Base-by-base conservation (phyloP, 2,113 vertebrate species). In the Pelecanoides urinatrix region DNA sequence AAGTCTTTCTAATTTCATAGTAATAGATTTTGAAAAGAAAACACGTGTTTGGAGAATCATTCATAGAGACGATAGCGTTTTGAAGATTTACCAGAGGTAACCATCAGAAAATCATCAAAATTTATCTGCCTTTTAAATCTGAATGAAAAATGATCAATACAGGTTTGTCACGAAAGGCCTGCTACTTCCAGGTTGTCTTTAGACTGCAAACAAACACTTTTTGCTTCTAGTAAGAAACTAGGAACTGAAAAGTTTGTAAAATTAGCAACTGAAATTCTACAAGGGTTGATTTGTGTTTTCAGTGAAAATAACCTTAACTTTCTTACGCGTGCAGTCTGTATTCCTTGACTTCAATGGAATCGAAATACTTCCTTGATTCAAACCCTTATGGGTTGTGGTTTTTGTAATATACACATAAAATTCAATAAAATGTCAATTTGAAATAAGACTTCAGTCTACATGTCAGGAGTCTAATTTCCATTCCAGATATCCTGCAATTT, bases 321-420 rank as follows among this genome's bases (percentile, higher is more conserved):
- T 65, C 16, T 34, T 71, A 49, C 0, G 13, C 0, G 0, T 29
- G 22, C 8, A 75, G 25, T 36, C 36, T 30, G 19, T 13, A 45
- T 50, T 72, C 23, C 67, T 56, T 84, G 21, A 78, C 40, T 91
- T 71, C 25, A 59, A 21, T 45, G 11, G 52, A 80, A 40, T 40
- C 40, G 12, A 40, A 72, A 36, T 10, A 18, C 7, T 56, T 65
- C 27, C 36, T 44, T 2, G 1, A 86, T 42, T 65, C 16, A 88
- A 84, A 67, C 10, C 13, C 74, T 81, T 47, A 59, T 13, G 42
- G 2, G 4, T n/a, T 40, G 10, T 26, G 9, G 0, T 2, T 10
- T 88, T 58, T 40, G 4, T 25, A 86, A 88, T 26, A 73, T 1
- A 67, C 9, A 42, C 10, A 73, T 20, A 34, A 49, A 94, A 84